These are phyloP conservation scores for Myotis davidii DNA, from an alignment of 2,113 vertebrate genomes.

Conservation along the genomic window DNA sequence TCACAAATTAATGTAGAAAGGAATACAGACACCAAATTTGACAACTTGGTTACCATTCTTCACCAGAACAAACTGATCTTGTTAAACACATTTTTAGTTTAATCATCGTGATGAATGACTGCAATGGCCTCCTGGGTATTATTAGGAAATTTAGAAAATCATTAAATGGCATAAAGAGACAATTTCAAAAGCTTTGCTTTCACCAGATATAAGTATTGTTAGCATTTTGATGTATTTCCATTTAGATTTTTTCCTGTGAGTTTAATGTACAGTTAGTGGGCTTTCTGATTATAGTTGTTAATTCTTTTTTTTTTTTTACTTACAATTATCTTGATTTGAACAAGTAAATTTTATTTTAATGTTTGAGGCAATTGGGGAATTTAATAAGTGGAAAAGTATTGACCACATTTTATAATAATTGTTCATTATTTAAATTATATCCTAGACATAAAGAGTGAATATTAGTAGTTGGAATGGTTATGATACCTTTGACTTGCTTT, in stretches of 20 bases:
- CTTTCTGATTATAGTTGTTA: neutral
- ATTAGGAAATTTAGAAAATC: conserved; percentile 15
- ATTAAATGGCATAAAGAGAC: neutral
- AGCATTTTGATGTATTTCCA: neutral
- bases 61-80: neutral
- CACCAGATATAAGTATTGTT: neutral
- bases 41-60: neutral
- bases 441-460: neutral
- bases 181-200: conserved; percentile 17
- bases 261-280: neutral
- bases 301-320: neutral
- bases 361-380: neutral
- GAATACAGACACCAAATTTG: neutral
- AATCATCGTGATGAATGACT: neutral
- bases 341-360: neutral
- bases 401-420: neutral
- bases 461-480: neutral
- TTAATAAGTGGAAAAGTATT: neutral
- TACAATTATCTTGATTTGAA: conserved; percentile 28
- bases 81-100: conserved; percentile 11
- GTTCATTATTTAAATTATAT: neutral
- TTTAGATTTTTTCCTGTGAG: neutral
- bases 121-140: neutral
- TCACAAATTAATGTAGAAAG: neutral
- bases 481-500: neutral